phyloP scores from a whole-genome alignment of 2,888 invertebrate species.

The Lasius platythorax region DNA sequence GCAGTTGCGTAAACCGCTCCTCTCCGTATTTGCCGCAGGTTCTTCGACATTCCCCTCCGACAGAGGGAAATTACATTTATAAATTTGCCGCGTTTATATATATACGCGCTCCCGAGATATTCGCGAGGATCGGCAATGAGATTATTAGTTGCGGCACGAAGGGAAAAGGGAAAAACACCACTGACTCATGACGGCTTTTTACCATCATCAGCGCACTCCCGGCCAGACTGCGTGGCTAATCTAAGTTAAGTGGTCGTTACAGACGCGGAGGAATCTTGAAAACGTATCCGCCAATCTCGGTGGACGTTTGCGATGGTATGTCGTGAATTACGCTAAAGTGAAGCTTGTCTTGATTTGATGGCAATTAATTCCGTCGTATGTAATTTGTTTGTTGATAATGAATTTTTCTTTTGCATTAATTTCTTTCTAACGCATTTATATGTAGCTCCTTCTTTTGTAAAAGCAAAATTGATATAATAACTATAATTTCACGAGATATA shows the following conservation, averaged over 20 bases:
- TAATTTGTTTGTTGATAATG: not conserved
- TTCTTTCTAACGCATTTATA: not conserved
- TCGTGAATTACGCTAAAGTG: not conserved
- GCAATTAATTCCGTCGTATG: not conserved
- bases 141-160: constrained; percentile 58
- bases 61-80: constrained; percentile 60
- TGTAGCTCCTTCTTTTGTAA: not conserved
- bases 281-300: constrained; percentile 57
- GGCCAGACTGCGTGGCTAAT: constrained; percentile 74
- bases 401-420: not conserved
- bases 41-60: constrained; percentile 50
- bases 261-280: constrained; percentile 66
- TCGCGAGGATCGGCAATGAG: constrained; percentile 52
- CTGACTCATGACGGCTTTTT: constrained; percentile 68
- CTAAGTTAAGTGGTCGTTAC: constrained; percentile 78
- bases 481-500: not conserved
- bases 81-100: not conserved
- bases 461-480: not conserved
- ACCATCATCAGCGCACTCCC: constrained; percentile 58
- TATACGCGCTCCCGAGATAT: constrained; percentile 32
- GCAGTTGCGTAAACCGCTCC: not conserved
- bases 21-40: constrained; percentile 18
- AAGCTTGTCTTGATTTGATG: not conserved
- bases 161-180: constrained; percentile 36
- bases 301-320: not conserved